Evolutionary conservation across 2,797 vertebrate genomes (phyloP).

Genomic region (Carduelis carduelis): DNA sequence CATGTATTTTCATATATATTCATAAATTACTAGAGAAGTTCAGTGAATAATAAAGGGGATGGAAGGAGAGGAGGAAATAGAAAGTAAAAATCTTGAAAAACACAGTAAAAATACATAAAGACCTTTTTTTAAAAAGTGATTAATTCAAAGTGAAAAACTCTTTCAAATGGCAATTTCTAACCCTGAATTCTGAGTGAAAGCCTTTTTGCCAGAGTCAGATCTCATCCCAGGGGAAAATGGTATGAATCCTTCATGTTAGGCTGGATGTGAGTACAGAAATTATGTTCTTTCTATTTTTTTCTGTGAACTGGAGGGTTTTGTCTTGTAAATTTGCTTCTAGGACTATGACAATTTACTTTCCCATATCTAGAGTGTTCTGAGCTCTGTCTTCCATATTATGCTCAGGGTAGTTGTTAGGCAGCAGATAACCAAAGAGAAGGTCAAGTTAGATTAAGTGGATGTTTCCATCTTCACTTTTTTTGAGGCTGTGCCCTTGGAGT

Average conservation of each 20-base stretch:
- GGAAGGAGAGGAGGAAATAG: neutral
- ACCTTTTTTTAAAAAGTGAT: fast-evolving
- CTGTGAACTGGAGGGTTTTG: fast-evolving
- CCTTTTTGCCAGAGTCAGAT: neutral
- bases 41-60: neutral
- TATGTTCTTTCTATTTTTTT: neutral
- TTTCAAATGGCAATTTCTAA: neutral
- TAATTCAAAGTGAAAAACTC: neutral
- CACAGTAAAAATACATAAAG: neutral
- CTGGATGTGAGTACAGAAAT: neutral
- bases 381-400: fast-evolving
- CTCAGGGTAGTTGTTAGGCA: neutral
- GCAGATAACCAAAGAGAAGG: neutral
- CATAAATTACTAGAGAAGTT: neutral
- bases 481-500: neutral
- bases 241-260: neutral
- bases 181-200: neutral
- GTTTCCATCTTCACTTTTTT: neutral
- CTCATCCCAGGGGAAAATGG: neutral
- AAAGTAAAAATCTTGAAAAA: neutral
- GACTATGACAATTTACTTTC: neutral
- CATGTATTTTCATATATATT: neutral
- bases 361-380: neutral
- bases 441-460: neutral
- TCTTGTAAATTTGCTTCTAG: neutral